phyloP scores from a whole-genome alignment of 35 echinoderm and acorn worm genomes.

The Patiria miniata region DNA sequence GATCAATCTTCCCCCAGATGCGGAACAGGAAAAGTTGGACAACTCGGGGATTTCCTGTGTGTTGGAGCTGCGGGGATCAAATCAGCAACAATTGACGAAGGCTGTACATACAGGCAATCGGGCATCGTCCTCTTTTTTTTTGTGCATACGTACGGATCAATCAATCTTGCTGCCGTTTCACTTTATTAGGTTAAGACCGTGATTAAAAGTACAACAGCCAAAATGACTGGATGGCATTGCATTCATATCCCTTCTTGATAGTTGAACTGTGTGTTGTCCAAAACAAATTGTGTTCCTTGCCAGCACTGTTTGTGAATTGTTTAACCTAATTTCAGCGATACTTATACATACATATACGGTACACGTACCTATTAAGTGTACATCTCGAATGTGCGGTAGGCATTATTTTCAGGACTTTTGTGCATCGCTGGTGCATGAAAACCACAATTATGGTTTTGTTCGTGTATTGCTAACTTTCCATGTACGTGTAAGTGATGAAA shows the following conservation, averaged over 20 bases:
- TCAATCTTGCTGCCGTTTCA: slow-evolving; percentile 7
- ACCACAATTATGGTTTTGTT: no score
- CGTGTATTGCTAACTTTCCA: no score
- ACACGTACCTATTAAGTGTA: no score
- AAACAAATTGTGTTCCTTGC: not conserved
- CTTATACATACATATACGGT: no score
- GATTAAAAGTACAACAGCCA: slow-evolving; percentile 20
- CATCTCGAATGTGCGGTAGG: no score
- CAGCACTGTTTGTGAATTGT: not conserved
- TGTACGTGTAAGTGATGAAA: no score
- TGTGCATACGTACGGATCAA: not conserved
- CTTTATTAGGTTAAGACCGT: not conserved
- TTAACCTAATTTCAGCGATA: slow-evolving; percentile 10
- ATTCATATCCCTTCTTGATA: not conserved
- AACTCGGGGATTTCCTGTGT: slow-evolving; percentile 8
- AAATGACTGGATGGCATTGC: not conserved
- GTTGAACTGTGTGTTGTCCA: no score
- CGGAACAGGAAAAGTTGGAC: slow-evolving; percentile 17
- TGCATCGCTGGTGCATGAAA: no score
- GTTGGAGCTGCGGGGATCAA: not conserved
- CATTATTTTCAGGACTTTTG: no score
- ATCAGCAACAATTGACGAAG: not conserved
- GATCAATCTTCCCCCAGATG: slow-evolving; percentile 13
- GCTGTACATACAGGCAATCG: no score
- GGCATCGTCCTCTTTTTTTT: no score